phyloP scores from a whole-genome alignment of 1,140 invertebrate species.

The Bombus cullumanus region DNA sequence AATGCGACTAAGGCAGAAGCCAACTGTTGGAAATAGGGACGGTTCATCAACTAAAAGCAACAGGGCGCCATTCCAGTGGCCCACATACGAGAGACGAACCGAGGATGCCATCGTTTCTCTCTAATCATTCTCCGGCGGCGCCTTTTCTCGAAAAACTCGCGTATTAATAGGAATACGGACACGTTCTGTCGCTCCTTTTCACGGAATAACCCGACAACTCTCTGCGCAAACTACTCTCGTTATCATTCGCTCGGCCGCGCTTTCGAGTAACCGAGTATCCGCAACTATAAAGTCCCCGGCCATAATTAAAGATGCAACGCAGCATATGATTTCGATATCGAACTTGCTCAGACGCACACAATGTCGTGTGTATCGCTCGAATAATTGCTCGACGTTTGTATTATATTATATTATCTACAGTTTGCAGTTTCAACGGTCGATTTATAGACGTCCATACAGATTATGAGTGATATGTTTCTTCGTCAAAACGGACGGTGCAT shows the following conservation, averaged over 20 bases:
- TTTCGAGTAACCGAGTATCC: neutral
- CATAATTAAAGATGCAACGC: neutral
- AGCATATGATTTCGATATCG: neutral
- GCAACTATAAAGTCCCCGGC: too few species aligned
- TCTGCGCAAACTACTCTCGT: neutral
- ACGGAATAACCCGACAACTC: neutral
- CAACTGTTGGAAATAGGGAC: conserved; percentile 46
- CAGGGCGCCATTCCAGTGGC: conserved; percentile 63
- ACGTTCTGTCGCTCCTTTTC: neutral
- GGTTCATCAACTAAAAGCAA: conserved; percentile 74
- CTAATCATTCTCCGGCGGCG: conserved; percentile 40
- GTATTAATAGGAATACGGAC: conserved; percentile 30
- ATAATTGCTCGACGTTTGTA: neutral
- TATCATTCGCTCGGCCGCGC: neutral
- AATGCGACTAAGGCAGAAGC: conserved; percentile 28
- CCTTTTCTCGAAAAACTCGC: conserved; percentile 32
- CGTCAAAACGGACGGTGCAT: too few species aligned
- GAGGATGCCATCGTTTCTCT: conserved; percentile 47
- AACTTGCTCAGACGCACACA: neutral
- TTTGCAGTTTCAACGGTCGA: neutral
- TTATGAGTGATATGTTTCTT: neutral
- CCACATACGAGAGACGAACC: conserved; percentile 61
- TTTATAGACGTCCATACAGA: neutral
- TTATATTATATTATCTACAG: neutral
- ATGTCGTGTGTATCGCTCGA: neutral